Evolutionary conservation across 1,140 invertebrate species (phyloP), one percentile per base, ranked within the genome.

Genomic region (Drosophila obscura): DNA sequence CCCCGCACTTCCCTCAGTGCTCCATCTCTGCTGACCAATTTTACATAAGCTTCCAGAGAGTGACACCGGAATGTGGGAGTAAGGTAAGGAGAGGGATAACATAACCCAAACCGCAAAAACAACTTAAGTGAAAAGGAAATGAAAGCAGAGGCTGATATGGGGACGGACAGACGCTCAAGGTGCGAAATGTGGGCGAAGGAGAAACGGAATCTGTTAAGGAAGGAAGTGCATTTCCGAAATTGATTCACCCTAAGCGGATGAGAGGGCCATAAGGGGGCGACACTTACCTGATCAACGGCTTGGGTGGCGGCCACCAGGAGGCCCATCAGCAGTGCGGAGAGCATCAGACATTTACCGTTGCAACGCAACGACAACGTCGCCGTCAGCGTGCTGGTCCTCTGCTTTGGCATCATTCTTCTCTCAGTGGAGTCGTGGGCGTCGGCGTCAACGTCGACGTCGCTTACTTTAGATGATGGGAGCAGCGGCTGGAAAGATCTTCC

Each of bases 241-340:
- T 46, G 8, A 46, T 46, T 22, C 15, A 9, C 9, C 4, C 22
- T 26, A 26, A 41, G 52, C 4, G 15, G 5, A 13, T 2, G 13
- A 39, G 39, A 39, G n/a, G 39, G 22, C 1, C n/a, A 6, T 19
- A 19, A 4, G 56, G 11, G 13, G 24, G 41, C 13, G 43, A 41
- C 6, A 16, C 77, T 88, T 78, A 85, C 82, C 82, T 85, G 83
- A 73, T 85, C 83, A 78, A 73, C 71, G 61, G 83, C 83, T 56
- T 85, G 82, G 75, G 79, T 88, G 78, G 71, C 50, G 66, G 78
- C 83, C 64, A 63, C 78, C 46, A 85, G 52, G 50, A 85, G 58
- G 56, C 76, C 60, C 45, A 81, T 43, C 39, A 85, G 83, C 69
- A 87, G 24, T 28, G 63, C 51, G 39, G 61, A 62, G 41, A 77